Percentiles rank a stretch among this genome's conserved stretches.
Conservation (phyloP, 1,140 invertebrate species). For the Sitobion miscanthi region DNA sequence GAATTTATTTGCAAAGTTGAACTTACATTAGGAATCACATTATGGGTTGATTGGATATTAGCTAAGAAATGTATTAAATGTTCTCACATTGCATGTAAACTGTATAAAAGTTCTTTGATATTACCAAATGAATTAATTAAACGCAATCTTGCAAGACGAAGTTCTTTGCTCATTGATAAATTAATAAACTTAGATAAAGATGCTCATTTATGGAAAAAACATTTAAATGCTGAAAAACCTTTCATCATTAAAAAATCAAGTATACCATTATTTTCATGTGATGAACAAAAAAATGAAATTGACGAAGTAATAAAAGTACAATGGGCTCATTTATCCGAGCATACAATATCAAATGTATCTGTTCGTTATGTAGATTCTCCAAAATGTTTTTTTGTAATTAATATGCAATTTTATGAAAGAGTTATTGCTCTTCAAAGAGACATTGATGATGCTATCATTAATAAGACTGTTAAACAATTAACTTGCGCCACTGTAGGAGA, state of each 20-base stretch:
- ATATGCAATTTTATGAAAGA: background rate
- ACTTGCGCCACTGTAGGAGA: constrained; percentile 4
- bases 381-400: constrained; percentile 37
- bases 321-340: constrained; percentile 36
- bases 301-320: background rate
- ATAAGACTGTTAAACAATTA: background rate
- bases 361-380: background rate
- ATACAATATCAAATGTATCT: background rate
- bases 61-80: constrained; percentile 36
- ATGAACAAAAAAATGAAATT: background rate
- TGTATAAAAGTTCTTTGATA: background rate
- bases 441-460: constrained; percentile 6
- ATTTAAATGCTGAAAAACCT: background rate
- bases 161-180: background rate
- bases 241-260: background rate
- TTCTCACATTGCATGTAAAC: constrained; percentile 45
- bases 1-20: constrained; percentile 49
- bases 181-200: constrained; percentile 22
- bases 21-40: constrained; percentile 28
- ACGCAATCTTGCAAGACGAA: constrained; percentile 8
- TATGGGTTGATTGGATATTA: constrained; percentile 46
- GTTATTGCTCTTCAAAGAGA: constrained; percentile 26
- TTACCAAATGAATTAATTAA: constrained; percentile 43
- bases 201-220: background rate
- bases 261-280: constrained; percentile 32